A percentile compares a stretch with the other conserved stretches of the same genome.
These are phyloP conservation scores for Ornithoptera alexandrae DNA, from an alignment of 2,888 invertebrate species.

Conservation along the genomic window DNA sequence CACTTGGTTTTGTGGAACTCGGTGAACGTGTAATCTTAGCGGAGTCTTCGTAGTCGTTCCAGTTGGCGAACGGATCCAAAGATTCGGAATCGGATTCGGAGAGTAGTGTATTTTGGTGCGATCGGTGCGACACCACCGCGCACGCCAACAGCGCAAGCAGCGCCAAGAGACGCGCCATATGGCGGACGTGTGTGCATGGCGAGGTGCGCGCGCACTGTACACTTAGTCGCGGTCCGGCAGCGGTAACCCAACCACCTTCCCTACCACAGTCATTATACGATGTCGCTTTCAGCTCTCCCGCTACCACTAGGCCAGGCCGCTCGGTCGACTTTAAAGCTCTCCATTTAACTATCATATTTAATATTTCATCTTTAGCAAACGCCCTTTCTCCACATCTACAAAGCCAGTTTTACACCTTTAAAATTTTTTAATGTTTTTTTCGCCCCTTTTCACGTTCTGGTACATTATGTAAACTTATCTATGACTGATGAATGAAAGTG, in stretches of 20 bases:
- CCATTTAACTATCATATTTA: conserved; percentile 38
- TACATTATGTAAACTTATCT: not conserved
- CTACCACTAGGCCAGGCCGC: conserved; percentile 67
- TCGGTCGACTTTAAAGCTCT: conserved; percentile 40
- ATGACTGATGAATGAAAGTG: too few relatives aligned
- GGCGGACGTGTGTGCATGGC: conserved; percentile 65
- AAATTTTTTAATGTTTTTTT: not conserved
- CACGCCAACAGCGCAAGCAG: conserved; percentile 71
- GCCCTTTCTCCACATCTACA: conserved; percentile 26
- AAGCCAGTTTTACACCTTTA: not conserved
- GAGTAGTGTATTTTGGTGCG: conserved; percentile 47
- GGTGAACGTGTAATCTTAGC: conserved; percentile 50
- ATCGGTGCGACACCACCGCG: conserved; percentile 54
- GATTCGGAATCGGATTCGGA: conserved; percentile 62
- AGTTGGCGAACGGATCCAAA: conserved; percentile 58
- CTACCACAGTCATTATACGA: conserved; percentile 62
- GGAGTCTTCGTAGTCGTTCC: conserved; percentile 67
- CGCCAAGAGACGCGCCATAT: conserved; percentile 77
- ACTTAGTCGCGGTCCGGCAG: conserved; percentile 42
- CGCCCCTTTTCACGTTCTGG: not conserved
- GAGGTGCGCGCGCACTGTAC: conserved; percentile 77
- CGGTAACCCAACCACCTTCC: conserved; percentile 60
- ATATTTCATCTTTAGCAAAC: conserved; percentile 25
- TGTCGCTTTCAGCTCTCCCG: conserved; percentile 68
- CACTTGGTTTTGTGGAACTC: conserved; percentile 48